Evolutionary conservation across 2,888 invertebrate genomes (phyloP).

Genomic region (Panopea generosa): DNA sequence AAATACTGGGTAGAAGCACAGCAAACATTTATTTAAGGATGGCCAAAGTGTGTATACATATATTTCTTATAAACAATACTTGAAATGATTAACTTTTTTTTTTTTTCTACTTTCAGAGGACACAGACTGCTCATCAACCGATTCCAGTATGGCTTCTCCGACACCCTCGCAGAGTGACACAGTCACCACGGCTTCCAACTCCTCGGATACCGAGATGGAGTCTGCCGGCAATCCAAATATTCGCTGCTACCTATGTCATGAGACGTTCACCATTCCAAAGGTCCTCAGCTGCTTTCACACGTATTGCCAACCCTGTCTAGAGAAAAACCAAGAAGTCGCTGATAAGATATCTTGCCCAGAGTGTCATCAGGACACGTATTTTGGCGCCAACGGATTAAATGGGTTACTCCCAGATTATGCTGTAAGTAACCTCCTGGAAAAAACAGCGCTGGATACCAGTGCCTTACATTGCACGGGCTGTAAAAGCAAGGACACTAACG

Average conservation of each 20-base stretch:
- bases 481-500: constrained; percentile 97
- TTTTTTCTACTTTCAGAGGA: constrained; percentile 56
- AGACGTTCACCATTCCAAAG: constrained; percentile 87
- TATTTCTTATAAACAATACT: no score
- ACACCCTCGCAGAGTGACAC: constrained; percentile 82
- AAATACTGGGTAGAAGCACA: no score
- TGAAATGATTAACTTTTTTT: no score
- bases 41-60: no score
- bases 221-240: constrained; percentile 75
- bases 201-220: constrained; percentile 81
- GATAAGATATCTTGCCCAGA: constrained; percentile 92
- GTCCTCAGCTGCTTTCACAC: constrained; percentile 88
- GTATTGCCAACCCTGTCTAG: constrained; percentile 93
- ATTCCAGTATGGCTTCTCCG: constrained; percentile 79
- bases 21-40: no score
- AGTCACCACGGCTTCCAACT: constrained; percentile 79
- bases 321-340: constrained; percentile 87
- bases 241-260: constrained; percentile 91
- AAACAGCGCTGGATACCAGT: constrained; percentile 85
- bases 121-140: constrained; percentile 35
- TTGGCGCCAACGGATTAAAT: constrained; percentile 87
- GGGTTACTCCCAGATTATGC: constrained; percentile 90
- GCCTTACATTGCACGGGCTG: constrained; percentile 94
- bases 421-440: constrained; percentile 86
- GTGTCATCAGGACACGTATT: constrained; percentile 86